These are phyloP conservation scores for Amphiprion clarkii DNA, from an alignment of 2,797 vertebrate genomes.

Conservation along the genomic window DNA sequence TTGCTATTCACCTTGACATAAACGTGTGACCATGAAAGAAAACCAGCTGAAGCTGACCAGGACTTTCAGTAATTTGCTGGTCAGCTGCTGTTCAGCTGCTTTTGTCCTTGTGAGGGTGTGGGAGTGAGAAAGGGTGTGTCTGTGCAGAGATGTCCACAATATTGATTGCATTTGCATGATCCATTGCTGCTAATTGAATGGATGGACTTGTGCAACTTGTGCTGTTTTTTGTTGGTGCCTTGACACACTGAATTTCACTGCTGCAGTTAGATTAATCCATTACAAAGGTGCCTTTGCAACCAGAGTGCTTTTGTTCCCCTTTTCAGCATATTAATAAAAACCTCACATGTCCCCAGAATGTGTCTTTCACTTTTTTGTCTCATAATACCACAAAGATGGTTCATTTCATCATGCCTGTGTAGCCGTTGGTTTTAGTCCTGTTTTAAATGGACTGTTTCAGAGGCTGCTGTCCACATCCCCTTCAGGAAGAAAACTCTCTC, in stretches of 20 bases:
- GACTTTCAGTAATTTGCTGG: conserved; percentile 53
- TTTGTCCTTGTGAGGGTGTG: conserved; percentile 2
- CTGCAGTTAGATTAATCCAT: conserved; percentile 15
- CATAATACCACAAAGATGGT: too few species aligned
- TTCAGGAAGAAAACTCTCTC: too few species aligned
- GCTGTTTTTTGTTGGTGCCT: conserved; percentile 13
- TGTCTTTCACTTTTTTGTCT: too few species aligned
- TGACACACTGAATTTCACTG: neutral
- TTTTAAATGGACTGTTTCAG: too few species aligned
- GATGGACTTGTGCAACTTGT: conserved; percentile 36
- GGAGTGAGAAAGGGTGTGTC: neutral
- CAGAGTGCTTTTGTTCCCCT: neutral
- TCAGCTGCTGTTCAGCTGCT: neutral
- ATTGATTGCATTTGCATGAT: conserved; percentile 62
- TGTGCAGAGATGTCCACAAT: conserved; percentile 25
- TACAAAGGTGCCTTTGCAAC: conserved; percentile 9
- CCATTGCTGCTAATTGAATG: conserved; percentile 61
- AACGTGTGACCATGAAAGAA: conserved; percentile 10
- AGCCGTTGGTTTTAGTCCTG: too few species aligned
- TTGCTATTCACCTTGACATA: conserved; percentile 33
- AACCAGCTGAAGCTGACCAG: conserved; percentile 11
- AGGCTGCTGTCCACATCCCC: too few species aligned
- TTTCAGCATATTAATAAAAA: too few species aligned
- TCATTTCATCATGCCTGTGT: too few species aligned
- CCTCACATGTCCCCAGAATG: too few species aligned